Conservation (phyloP, 2,797 vertebrate genomes). For the Alectoris magna region DNA sequence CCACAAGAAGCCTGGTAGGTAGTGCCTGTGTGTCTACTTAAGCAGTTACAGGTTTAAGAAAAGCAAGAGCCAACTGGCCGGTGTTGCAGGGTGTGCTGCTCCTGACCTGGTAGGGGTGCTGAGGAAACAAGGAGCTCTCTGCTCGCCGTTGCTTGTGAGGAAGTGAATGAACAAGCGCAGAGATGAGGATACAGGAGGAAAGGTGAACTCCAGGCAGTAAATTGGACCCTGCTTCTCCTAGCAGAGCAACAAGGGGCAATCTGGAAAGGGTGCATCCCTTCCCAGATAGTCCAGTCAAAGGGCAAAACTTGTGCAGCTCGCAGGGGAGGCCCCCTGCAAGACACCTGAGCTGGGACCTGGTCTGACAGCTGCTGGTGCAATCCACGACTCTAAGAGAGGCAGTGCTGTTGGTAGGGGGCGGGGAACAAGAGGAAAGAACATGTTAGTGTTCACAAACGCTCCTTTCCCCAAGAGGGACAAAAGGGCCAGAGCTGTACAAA, state of each 20-base stretch:
- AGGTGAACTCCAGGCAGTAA: neutral
- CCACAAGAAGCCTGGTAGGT: neutral
- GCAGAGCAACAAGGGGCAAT: neutral
- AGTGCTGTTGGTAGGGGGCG: neutral
- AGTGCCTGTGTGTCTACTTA: neutral
- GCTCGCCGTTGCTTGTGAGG: neutral
- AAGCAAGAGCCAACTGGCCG: neutral
- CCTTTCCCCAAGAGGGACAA: neutral
- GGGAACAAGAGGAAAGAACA: neutral
- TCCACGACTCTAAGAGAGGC: neutral
- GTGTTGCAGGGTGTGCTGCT: neutral
- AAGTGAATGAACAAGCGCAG: neutral
- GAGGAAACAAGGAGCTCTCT: neutral
- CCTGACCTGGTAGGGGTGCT: neutral
- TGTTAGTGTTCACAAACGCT: neutral
- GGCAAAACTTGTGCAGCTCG: neutral
- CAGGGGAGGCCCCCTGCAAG: neutral
- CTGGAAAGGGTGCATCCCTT: neutral
- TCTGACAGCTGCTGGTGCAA: neutral
- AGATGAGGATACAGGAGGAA: neutral
- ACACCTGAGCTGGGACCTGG: neutral
- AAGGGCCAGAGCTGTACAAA: neutral
- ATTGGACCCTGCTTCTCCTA: neutral
- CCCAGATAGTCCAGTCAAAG: slow-evolving; percentile 12
- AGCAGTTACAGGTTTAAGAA: neutral